Conservation (phyloP, 1,140 invertebrate genomes). For the Anoplolepis gracilipes region DNA sequence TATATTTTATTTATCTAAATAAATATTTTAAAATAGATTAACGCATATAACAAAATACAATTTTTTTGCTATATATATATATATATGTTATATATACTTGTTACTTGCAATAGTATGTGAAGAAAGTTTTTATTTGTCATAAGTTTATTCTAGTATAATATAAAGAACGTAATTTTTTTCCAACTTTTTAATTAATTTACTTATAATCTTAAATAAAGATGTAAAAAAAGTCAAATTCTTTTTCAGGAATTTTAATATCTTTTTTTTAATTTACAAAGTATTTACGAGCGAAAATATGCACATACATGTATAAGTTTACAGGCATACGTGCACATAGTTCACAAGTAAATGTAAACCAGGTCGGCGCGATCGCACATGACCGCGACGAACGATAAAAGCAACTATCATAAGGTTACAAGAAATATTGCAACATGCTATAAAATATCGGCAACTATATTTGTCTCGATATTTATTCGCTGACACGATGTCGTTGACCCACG, state of each 20-base stretch:
- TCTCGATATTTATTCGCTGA: slow-evolving; percentile 20
- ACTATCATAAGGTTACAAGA: slow-evolving; percentile 38
- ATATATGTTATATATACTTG: neutral
- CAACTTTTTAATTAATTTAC: neutral
- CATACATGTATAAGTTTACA: neutral
- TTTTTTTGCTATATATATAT: neutral
- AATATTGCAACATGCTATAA: slow-evolving; percentile 29
- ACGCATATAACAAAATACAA: neutral
- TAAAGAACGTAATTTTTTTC: neutral
- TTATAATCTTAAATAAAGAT: neutral
- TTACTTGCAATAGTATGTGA: neutral
- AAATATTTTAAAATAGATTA: neutral
- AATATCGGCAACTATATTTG: slow-evolving; percentile 8
- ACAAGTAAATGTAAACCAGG: neutral
- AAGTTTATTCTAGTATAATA: neutral
- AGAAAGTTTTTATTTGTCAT: neutral
- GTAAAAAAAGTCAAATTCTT: neutral
- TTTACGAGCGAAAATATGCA: no score
- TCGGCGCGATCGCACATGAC: neutral
- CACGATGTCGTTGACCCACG: slow-evolving; percentile 39
- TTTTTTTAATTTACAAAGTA: no score
- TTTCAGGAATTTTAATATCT: neutral
- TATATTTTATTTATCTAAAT: neutral
- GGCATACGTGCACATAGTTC: neutral
- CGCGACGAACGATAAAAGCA: neutral